Percentiles rank a stretch among this genome's conserved stretches.
These are phyloP conservation scores for Acleris literana DNA, from an alignment of 2,888 invertebrate species.

Conservation along the genomic window DNA sequence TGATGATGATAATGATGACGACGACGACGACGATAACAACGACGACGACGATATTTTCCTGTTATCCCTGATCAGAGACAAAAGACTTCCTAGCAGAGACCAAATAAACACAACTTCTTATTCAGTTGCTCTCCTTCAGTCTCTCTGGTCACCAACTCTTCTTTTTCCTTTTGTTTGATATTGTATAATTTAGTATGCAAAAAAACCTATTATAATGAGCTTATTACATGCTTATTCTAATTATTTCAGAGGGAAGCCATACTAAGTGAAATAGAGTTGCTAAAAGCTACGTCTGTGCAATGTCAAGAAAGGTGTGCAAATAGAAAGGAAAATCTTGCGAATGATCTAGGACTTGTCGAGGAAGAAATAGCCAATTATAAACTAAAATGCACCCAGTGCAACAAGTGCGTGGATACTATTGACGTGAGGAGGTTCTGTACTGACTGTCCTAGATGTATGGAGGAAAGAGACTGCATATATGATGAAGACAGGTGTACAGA, in stretches of 20 bases:
- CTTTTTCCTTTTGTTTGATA: too few relatives aligned
- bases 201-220: background rate
- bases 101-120: too few relatives aligned
- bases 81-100: too few relatives aligned
- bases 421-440: conserved; percentile 62
- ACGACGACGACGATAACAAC: too few relatives aligned
- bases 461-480: conserved; percentile 57
- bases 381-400: conserved; percentile 59
- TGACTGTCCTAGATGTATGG: conserved; percentile 68
- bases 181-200: background rate
- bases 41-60: too few relatives aligned
- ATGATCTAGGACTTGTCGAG: conserved; percentile 57
- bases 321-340: conserved; percentile 53
- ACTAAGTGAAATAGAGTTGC: conserved; percentile 57
- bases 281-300: conserved; percentile 53
- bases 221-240: background rate
- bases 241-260: conserved; percentile 62
- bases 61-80: too few relatives aligned
- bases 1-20: too few relatives aligned
- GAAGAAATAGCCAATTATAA: conserved; percentile 52
- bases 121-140: too few relatives aligned
- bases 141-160: too few relatives aligned
- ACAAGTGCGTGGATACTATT: conserved; percentile 59
- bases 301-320: conserved; percentile 63
- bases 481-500: conserved; percentile 53